Conservation (phyloP, 2,888 invertebrate genomes). For the Schizaphis graminum region DNA sequence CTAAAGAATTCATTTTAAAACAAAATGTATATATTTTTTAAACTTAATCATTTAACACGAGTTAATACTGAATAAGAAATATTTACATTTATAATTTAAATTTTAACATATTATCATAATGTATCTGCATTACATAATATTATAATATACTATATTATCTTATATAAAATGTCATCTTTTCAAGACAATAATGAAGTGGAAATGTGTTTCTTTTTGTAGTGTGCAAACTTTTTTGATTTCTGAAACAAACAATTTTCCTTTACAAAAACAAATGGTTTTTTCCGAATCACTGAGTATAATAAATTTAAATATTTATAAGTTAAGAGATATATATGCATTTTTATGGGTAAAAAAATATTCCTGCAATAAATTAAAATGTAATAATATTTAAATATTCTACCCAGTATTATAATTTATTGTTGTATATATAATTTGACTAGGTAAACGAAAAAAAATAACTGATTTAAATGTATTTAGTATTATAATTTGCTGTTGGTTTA, state of each 20-base stretch:
- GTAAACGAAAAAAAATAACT: conserved; percentile 1
- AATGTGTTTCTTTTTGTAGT: neutral
- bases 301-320: conserved; percentile 49
- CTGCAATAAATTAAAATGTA: conserved; percentile 14
- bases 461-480: conserved; percentile 25
- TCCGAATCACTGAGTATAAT: conserved; percentile 20
- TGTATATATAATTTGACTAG: neutral
- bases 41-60: neutral
- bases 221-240: conserved; percentile 42
- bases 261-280: conserved; percentile 31
- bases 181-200: conserved; percentile 18
- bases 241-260: conserved; percentile 31
- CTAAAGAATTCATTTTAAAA: neutral
- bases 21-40: neutral
- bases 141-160: neutral
- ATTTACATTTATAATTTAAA: neutral
- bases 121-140: neutral
- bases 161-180: neutral
- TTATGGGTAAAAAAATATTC: neutral
- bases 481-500: neutral
- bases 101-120: neutral
- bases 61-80: neutral
- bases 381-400: conserved; percentile 34
- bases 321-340: neutral
- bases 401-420: conserved; percentile 21